Evolutionary conservation across 2,888 invertebrate genomes (phyloP), one percentile per base, ranked within the genome.

Genomic region (Steromphala cineraria): DNA sequence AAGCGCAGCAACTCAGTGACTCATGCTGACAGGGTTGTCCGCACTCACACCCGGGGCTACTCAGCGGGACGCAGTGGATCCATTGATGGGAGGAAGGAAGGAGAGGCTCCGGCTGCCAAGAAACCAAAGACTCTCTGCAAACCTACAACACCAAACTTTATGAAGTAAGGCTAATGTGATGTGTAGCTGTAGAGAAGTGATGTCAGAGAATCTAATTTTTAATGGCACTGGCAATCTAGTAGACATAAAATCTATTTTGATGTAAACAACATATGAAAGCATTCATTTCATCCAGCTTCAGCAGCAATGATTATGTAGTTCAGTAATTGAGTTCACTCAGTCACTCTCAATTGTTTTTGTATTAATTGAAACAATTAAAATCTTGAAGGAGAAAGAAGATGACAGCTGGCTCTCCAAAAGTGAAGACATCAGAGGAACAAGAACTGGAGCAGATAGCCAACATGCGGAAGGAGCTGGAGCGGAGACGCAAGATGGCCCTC

Each of bases 371-470:
- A 46, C 10, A 46, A 10, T 46, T 1, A 46, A 2, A 46, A 8
- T 46, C 10, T 46, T 46, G 46, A 46, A 88, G 88, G 75, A 83
- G 87, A 71, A 87, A 86, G 76, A 86, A 85, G 28, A 71, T 85
- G 13, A 85, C 84, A 36, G 76, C 83, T 56, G 67, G 67, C 31
- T 36, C 75, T n/a, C 77, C 82, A 31, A 80, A 80, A 15, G 67
- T 82, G 2, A 91, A 91, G 80, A 89, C 80, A n/a, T 79, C 91
- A 19, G 92, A 92, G 80, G 86, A 92, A n/a, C 81, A 89, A 31
- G 91, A 92, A 80, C 74, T 92, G 82, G 91, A 91, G 31, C 87
- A 89, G 53, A 92, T 92, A 28, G 86, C 86, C 7, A 80, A 85
- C 21, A 84, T 89, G 81, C 82, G 88, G 75, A 85, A 88, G 56